Conservation (phyloP, 2,888 invertebrate genomes). For the Chamaedrilus cognettii region DNA sequence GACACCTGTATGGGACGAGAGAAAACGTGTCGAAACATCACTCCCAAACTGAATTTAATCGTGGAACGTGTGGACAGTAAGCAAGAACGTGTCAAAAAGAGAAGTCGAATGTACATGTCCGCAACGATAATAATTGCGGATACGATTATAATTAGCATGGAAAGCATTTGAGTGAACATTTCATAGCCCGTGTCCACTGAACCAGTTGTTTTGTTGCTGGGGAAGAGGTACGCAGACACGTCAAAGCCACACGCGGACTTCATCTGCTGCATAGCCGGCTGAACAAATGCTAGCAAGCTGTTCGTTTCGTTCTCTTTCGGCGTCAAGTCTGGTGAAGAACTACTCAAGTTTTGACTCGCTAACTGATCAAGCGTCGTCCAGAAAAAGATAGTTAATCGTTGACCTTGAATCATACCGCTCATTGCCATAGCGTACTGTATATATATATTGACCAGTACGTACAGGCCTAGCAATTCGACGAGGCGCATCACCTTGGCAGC, state of each 20-base stretch:
- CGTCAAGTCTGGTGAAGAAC: background rate
- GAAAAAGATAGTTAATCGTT: background rate
- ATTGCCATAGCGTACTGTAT: background rate
- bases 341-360: background rate
- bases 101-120: background rate
- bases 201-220: too few species aligned
- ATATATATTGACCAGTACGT: background rate
- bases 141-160: background rate
- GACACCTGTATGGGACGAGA: slow-evolving; percentile 1
- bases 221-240: background rate
- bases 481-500: background rate
- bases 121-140: background rate
- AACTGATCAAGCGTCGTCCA: background rate
- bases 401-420: background rate
- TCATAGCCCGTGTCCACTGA: too few species aligned
- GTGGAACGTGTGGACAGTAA: too few species aligned
- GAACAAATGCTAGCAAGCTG: too few species aligned
- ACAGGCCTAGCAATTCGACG: background rate
- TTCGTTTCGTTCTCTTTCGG: background rate
- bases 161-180: too few species aligned
- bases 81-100: background rate
- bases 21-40: background rate
- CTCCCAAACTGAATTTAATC: background rate
- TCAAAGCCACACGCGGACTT: background rate
- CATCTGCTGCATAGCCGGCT: too few species aligned